A percentile compares a stretch with the other conserved stretches of the same genome.
Evolutionary conservation across 2,113 vertebrate species (phyloP).

Genomic region (Coptodon rendalli): DNA sequence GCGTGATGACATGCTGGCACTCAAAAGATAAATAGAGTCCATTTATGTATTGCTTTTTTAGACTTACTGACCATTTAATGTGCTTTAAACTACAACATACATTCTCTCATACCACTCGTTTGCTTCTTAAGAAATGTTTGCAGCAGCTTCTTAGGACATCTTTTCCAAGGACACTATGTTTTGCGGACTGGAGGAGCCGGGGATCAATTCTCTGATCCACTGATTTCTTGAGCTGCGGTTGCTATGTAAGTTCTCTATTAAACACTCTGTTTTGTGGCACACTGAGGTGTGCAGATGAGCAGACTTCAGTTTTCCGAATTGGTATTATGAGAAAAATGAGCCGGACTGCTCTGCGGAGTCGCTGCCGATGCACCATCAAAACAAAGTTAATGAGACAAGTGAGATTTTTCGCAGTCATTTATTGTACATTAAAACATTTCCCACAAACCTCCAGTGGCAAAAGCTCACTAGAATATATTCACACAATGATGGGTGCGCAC

Average conservation of each 20-base stretch:
- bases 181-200: background rate
- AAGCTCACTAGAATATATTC: conserved; percentile 46
- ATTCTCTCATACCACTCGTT: background rate
- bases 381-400: background rate
- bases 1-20: background rate
- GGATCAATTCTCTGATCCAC: background rate
- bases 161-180: background rate
- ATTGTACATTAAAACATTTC: conserved; percentile 71
- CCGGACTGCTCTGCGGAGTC: background rate
- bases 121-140: background rate
- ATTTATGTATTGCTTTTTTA: background rate
- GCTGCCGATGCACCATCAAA: background rate
- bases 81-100: background rate
- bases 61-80: background rate
- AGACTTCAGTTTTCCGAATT: background rate
- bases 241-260: background rate
- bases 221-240: background rate
- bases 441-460: conserved; percentile 59
- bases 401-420: conserved; percentile 59
- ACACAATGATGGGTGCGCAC: conserved; percentile 48
- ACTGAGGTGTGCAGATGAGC: too few relatives aligned
- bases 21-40: background rate
- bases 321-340: background rate
- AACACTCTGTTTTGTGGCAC: background rate
- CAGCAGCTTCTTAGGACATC: background rate